Conservation (phyloP, 1,140 invertebrate species). For the Diorhabda elongata region DNA sequence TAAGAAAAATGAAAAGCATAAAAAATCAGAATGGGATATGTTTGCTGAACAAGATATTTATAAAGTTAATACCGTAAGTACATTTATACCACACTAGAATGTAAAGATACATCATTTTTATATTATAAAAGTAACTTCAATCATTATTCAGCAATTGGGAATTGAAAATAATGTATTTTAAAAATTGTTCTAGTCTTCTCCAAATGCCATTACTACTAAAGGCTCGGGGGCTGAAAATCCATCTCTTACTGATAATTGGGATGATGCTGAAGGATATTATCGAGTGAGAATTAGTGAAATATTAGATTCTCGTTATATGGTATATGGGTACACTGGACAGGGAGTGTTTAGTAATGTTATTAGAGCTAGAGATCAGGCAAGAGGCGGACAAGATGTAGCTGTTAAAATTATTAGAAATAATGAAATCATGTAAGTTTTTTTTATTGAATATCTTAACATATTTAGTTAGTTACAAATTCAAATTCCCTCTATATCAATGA, state of each 20-base stretch:
- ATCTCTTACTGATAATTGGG: constrained; percentile 96
- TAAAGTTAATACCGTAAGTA: constrained; percentile 75
- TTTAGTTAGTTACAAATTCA: no score
- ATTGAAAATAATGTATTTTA: neutral
- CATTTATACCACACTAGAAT: neutral
- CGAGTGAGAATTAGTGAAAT: constrained; percentile 94
- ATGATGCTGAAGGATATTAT: constrained; percentile 97
- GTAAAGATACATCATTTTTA: no score
- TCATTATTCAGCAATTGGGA: no score
- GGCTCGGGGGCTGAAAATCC: constrained; percentile 77
- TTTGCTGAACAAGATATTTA: constrained; percentile 87
- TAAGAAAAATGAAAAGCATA: constrained; percentile 49
- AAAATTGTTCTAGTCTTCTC: constrained; percentile 51
- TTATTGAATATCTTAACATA: no score
- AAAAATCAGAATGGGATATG: constrained; percentile 74
- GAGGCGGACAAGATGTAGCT: constrained; percentile 87
- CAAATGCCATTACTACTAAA: constrained; percentile 69
- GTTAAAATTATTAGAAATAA: constrained; percentile 99
- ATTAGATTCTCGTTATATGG: constrained; percentile 86
- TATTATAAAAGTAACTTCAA: no score
- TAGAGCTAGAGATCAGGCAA: constrained; percentile 82
- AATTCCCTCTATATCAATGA: no score
- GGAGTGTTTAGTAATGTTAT: constrained; percentile 99
- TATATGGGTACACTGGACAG: constrained; percentile 97
- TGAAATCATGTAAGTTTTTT: constrained; percentile 91